A percentile compares a stretch with the other conserved stretches of the same genome.
These are phyloP conservation scores for Rhagoletis pomonella DNA, from an alignment of 1,140 invertebrate species.

Conservation along the genomic window DNA sequence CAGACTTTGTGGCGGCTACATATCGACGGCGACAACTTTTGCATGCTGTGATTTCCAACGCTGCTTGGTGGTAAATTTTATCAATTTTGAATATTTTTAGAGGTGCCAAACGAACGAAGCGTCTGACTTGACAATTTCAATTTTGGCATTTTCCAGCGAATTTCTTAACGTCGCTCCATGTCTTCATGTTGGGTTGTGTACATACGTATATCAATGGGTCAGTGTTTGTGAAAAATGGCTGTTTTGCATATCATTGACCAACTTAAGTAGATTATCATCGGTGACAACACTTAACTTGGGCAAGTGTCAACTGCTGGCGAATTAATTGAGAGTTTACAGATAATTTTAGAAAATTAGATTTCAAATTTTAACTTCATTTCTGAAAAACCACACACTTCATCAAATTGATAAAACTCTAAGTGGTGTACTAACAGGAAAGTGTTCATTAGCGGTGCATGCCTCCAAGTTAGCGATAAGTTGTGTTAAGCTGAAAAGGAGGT, in stretches of 20 bases:
- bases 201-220: too few relatives aligned
- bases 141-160: neutral
- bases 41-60: neutral
- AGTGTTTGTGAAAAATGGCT: neutral
- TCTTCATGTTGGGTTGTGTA: neutral
- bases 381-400: neutral
- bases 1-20: constrained; percentile 30
- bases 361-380: neutral
- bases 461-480: too few relatives aligned
- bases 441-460: too few relatives aligned
- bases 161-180: neutral
- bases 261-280: constrained; percentile 29
- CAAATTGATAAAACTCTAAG: too few relatives aligned
- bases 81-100: constrained; percentile 30
- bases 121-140: constrained; percentile 7
- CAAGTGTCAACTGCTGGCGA: neutral
- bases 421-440: too few relatives aligned
- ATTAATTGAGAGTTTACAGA: neutral
- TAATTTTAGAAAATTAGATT: too few relatives aligned
- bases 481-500: too few relatives aligned
- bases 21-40: neutral
- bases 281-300: constrained; percentile 9
- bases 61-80: neutral
- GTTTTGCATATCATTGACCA: constrained; percentile 12
- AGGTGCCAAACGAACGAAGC: neutral